Base-by-base conservation (phyloP, 2,113 vertebrate species). In the Oncorhynchus nerka region DNA sequence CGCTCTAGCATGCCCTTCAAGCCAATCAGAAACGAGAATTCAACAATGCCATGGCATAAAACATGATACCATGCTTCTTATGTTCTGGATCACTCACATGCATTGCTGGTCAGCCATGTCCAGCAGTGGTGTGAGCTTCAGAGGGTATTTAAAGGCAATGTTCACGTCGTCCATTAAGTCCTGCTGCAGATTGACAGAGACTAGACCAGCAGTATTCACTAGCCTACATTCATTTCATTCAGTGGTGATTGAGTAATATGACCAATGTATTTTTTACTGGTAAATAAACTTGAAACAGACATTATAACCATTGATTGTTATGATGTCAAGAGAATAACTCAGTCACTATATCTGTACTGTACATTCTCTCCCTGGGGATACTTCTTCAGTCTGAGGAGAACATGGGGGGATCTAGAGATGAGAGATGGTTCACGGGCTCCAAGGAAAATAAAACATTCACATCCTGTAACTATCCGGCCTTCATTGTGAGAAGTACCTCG, bases 71-170 rank as follows among this genome's bases (percentile, higher is more conserved):
- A 62, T 20, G 55, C 55, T 57, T 57, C 5, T n/a, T 62, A 3
- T 62, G 19, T 20, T 62, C 55, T 22, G 19, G 8, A 39, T 26
- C 1, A 80, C 96, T 7, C 94, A 99, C 98, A 99, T 99, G 98
- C 97, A 99, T 84, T 97, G 94, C 82, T 99, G 97, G 84, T 99
- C 97, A 0, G 97, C 98, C 87, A 98, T 99, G 90, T 99, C 97
- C 1, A 99, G 86, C 79, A 99, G 91, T 0, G 97, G 98, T 0
- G 97, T 98, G 74, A 99, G 93, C 83, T 99, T 98, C 75, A 99
- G 91, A 74, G 99, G 91, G 86, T 94, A 98, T 82, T 99, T 95
- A 2, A 99, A 99, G 48, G 97, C 97, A 69, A 94, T 89, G 62
- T 95, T 98, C 76, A 99, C 95, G 0, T 99, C 97, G 19, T 99